Evolutionary conservation across 2,888 invertebrate genomes (phyloP).

Genomic region (Hemaris fuciformis): DNA sequence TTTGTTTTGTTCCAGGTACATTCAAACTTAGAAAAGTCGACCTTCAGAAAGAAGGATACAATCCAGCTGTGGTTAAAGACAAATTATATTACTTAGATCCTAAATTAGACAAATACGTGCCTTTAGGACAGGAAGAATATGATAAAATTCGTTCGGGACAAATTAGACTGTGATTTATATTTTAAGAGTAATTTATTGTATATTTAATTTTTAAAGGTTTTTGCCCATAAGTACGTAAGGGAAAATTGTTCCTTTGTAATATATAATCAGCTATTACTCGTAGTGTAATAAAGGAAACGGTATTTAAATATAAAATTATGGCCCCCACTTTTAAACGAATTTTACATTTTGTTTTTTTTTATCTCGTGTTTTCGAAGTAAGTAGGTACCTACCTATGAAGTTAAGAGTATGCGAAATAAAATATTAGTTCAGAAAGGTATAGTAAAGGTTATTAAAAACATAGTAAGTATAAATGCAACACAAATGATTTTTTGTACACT

Average conservation of each 20-base stretch:
- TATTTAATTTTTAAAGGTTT: slow-evolving; percentile 10
- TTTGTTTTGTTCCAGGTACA: slow-evolving; percentile 86
- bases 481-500: too few relatives aligned
- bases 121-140: slow-evolving; percentile 86
- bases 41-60: slow-evolving; percentile 94
- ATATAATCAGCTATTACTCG: neutral
- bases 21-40: slow-evolving; percentile 97
- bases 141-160: slow-evolving; percentile 88
- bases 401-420: too few relatives aligned
- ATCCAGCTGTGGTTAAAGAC: slow-evolving; percentile 87
- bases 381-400: too few relatives aligned
- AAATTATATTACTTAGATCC: slow-evolving; percentile 89
- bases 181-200: slow-evolving; percentile 20
- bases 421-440: too few relatives aligned
- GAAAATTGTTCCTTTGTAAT: neutral
- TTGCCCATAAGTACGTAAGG: neutral
- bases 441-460: too few relatives aligned
- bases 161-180: slow-evolving; percentile 85
- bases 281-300: neutral
- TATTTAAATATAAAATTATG: neutral
- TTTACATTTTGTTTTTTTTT: too few relatives aligned
- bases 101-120: slow-evolving; percentile 85
- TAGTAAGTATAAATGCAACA: too few relatives aligned
- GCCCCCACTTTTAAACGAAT: too few relatives aligned
- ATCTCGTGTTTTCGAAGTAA: too few relatives aligned